Evolutionary conservation across 2,888 invertebrate species (phyloP).

Genomic region (Fissipunctia ypsillon): DNA sequence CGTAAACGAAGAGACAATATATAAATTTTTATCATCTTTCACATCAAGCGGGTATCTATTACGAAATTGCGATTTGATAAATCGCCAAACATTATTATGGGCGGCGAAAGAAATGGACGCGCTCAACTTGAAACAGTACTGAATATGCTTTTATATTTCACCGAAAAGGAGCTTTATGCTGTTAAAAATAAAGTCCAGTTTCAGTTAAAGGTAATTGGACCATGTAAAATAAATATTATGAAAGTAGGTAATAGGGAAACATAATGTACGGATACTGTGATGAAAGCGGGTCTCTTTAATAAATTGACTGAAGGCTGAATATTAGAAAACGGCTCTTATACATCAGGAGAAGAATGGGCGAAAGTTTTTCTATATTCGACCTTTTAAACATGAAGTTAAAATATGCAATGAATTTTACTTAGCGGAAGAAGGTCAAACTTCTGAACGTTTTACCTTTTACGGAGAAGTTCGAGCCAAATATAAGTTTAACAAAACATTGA

Average conservation of each 20-base stretch:
- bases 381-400: slow-evolving; percentile 36
- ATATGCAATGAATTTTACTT: slow-evolving; percentile 38
- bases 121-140: slow-evolving; percentile 83
- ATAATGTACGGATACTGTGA: slow-evolving; percentile 82
- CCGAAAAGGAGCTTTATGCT: slow-evolving; percentile 72
- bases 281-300: slow-evolving; percentile 82
- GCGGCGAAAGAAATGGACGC: slow-evolving; percentile 89
- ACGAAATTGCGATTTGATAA: slow-evolving; percentile 90
- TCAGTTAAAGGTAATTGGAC: slow-evolving; percentile 55
- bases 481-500: slow-evolving; percentile 39
- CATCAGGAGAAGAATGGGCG: slow-evolving; percentile 21
- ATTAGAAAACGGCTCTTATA: slow-evolving; percentile 61
- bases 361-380: slow-evolving; percentile 22
- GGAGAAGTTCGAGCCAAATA: slow-evolving; percentile 26
- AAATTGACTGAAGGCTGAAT: slow-evolving; percentile 79
- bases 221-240: slow-evolving; percentile 83
- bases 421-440: slow-evolving; percentile 27
- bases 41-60: slow-evolving; percentile 89
- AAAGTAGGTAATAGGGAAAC: slow-evolving; percentile 85
- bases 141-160: slow-evolving; percentile 61
- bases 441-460: slow-evolving; percentile 19
- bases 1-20: slow-evolving; percentile 73
- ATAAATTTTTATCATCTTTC: slow-evolving; percentile 83
- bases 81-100: slow-evolving; percentile 89
- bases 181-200: slow-evolving; percentile 69